Conservation (phyloP, 2,888 invertebrate genomes). For the Nebria salina region DNA sequence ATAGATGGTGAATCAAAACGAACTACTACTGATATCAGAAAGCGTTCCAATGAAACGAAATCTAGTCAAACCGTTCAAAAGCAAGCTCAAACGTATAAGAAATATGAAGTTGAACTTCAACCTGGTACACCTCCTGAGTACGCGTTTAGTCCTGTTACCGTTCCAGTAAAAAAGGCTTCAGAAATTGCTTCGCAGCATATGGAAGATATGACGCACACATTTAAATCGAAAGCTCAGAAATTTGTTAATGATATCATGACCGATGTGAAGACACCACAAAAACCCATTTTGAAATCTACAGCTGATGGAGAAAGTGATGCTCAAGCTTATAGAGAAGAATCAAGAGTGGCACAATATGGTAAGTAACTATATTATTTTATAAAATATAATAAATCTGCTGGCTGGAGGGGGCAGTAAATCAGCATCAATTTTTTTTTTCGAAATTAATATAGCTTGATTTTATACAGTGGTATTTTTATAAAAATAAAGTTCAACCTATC, state of each 20-base stretch:
- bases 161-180: conserved; percentile 59
- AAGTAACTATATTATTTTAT: conserved; percentile 58
- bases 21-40: conserved; percentile 49
- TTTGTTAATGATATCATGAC: conserved; percentile 73
- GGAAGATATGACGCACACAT: conserved; percentile 73
- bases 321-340: conserved; percentile 77
- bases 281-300: conserved; percentile 63
- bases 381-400: conserved; percentile 26
- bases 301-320: conserved; percentile 66
- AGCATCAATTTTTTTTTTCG: no score
- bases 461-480: neutral
- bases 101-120: conserved; percentile 60
- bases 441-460: no score
- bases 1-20: conserved; percentile 49
- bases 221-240: conserved; percentile 74
- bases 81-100: conserved; percentile 36
- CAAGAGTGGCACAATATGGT: conserved; percentile 77
- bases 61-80: conserved; percentile 53
- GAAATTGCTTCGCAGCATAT: conserved; percentile 72
- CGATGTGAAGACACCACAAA: conserved; percentile 64
- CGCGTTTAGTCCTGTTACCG: conserved; percentile 64
- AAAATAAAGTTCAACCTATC: neutral
- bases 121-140: conserved; percentile 72
- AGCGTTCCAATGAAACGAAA: conserved; percentile 55
- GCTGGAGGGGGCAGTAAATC: neutral